phyloP scores from a whole-genome alignment of 2,113 vertebrate genomes.

The Andinoacara biseriatus region DNA sequence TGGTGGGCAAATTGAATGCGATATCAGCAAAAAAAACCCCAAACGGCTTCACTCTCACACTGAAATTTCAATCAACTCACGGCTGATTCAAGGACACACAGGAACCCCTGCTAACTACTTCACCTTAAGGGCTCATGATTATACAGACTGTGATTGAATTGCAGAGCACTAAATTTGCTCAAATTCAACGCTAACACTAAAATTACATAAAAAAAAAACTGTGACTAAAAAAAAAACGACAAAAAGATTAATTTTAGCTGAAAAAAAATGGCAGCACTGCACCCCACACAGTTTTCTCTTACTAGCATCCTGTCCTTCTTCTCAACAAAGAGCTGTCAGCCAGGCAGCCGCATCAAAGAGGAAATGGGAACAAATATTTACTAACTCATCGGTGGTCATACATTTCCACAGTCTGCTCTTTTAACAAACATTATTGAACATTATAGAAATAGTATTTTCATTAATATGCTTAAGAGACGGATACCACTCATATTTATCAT shows the following conservation, averaged over 20 bases:
- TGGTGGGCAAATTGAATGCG: conserved; percentile 19
- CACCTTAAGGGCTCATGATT: conserved; percentile 22
- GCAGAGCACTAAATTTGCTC: neutral
- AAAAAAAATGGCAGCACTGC: conserved; percentile 50
- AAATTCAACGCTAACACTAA: conserved; percentile 3
- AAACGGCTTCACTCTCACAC: conserved; percentile 11
- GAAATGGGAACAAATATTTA: conserved; percentile 35
- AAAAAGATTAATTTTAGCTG: neutral
- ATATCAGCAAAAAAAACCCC: conserved; percentile 14
- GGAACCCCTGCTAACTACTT: conserved; percentile 16
- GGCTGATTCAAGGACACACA: conserved; percentile 11
- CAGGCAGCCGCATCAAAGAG: neutral
- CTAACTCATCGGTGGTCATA: neutral
- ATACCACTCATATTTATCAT: neutral
- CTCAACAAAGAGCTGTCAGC: conserved; percentile 89
- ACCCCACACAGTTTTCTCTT: conserved; percentile 80
- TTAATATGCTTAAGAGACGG: neutral
- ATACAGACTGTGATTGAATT: conserved; percentile 4
- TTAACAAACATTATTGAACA: neutral
- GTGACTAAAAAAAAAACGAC: conserved; percentile 2
- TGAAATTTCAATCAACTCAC: conserved; percentile 12
- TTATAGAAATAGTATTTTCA: neutral
- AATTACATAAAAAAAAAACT: conserved; percentile 36
- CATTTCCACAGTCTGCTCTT: neutral
- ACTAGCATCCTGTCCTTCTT: conserved; percentile 95